Evolutionary conservation across 2,888 invertebrate species (phyloP).

Genomic region (Drosophila quasianomalipes): DNA sequence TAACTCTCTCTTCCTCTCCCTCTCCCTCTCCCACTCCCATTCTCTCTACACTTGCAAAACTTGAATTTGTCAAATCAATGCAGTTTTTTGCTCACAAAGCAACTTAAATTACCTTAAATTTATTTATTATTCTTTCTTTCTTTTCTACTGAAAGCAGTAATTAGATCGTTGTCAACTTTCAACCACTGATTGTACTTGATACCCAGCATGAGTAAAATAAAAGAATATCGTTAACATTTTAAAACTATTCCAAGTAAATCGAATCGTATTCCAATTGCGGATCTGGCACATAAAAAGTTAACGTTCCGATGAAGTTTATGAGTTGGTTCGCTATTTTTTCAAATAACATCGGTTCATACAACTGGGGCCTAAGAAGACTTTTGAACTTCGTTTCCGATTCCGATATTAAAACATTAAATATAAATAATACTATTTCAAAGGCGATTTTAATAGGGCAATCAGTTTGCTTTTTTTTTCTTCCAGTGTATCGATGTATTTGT

Average conservation of each 20-base stretch:
- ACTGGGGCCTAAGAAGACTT: background rate
- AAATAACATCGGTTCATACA: background rate
- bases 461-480: background rate
- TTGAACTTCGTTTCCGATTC: background rate
- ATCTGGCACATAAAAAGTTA: too few relatives aligned
- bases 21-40: background rate
- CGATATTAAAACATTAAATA: background rate
- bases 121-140: too few relatives aligned
- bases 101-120: background rate
- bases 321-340: background rate
- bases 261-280: background rate
- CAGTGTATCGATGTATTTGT: background rate
- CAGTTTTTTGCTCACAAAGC: background rate
- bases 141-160: too few relatives aligned
- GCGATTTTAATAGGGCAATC: background rate
- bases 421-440: background rate
- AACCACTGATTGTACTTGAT: too few relatives aligned
- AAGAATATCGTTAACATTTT: background rate
- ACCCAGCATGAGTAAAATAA: background rate
- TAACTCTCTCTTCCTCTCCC: slow-evolving; percentile 1
- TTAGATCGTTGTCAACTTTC: too few relatives aligned
- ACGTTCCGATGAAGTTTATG: background rate
- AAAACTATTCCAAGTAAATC: background rate
- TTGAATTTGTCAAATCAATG: background rate
- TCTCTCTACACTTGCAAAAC: background rate